Evolutionary conservation across 1,140 invertebrate species (phyloP).

Genomic region (Laodelphax striatellus): DNA sequence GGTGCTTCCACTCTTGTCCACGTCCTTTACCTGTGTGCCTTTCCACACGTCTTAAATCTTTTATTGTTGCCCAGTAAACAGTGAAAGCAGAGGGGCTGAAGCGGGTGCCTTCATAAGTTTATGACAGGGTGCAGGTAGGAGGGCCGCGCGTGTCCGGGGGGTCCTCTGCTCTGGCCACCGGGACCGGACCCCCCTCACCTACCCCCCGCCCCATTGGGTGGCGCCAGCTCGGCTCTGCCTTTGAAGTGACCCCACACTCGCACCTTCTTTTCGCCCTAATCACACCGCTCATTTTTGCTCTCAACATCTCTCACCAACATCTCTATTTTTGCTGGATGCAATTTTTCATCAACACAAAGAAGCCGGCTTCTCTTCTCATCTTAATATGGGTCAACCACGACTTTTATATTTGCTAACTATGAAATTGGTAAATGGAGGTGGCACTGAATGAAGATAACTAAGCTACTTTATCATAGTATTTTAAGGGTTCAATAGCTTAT

Average conservation of each 20-base stretch:
- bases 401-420: too few species aligned
- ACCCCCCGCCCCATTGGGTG: not conserved
- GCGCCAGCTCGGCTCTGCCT: not conserved
- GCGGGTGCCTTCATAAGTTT: not conserved
- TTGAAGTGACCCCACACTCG: not conserved
- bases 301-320: too few species aligned
- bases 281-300: not conserved
- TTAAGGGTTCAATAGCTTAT: too few species aligned
- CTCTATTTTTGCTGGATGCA: not conserved
- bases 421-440: too few species aligned
- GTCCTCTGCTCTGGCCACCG: too few species aligned
- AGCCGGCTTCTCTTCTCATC: too few species aligned
- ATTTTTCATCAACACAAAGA: not conserved
- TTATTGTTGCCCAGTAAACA: not conserved
- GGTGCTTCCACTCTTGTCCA: too few species aligned
- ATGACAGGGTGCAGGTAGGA: not conserved
- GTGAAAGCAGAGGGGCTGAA: not conserved
- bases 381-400: too few species aligned
- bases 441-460: too few species aligned
- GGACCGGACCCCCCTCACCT: too few species aligned
- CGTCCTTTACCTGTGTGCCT: not conserved
- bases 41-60: slow-evolving; percentile 2
- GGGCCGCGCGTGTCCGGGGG: not conserved
- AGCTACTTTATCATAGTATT: too few species aligned
- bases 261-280: not conserved